These are phyloP conservation scores for Cerceris ruficornis DNA, from an alignment of 2,888 invertebrate genomes.

Conservation along the genomic window DNA sequence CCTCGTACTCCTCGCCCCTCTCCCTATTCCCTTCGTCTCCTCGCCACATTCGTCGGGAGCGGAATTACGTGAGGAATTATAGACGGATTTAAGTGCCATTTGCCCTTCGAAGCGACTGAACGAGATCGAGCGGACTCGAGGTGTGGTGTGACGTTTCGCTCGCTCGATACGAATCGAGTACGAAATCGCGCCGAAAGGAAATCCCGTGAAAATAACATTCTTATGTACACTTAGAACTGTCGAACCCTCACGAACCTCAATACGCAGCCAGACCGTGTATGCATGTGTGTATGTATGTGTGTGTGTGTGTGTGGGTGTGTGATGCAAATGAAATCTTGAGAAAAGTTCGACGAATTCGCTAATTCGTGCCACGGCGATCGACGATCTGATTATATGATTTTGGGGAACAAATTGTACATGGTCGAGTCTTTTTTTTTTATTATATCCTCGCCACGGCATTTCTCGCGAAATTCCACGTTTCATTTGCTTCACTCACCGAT, in stretches of 20 bases:
- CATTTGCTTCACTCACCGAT: neutral
- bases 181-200: slow-evolving; percentile 7
- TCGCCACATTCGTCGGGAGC: slow-evolving; percentile 42
- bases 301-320: neutral
- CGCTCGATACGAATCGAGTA: neutral
- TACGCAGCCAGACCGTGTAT: slow-evolving; percentile 1
- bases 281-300: too few species aligned
- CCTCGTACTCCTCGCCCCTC: slow-evolving; percentile 18
- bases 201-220: slow-evolving; percentile 20
- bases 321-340: neutral
- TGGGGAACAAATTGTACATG: too few species aligned
- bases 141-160: neutral
- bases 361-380: neutral
- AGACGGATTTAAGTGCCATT: slow-evolving; percentile 73
- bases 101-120: slow-evolving; percentile 63
- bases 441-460: too few species aligned
- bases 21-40: slow-evolving; percentile 19
- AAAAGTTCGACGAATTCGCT: neutral
- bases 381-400: neutral
- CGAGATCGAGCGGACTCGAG: slow-evolving; percentile 50
- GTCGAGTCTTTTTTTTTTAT: too few species aligned
- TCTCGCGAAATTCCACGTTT: neutral
- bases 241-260: slow-evolving; percentile 29
- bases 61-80: slow-evolving; percentile 65
- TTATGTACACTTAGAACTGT: slow-evolving; percentile 30